phyloP scores from a whole-genome alignment of 2,797 vertebrate species.

The Calcarius lapponicus region DNA sequence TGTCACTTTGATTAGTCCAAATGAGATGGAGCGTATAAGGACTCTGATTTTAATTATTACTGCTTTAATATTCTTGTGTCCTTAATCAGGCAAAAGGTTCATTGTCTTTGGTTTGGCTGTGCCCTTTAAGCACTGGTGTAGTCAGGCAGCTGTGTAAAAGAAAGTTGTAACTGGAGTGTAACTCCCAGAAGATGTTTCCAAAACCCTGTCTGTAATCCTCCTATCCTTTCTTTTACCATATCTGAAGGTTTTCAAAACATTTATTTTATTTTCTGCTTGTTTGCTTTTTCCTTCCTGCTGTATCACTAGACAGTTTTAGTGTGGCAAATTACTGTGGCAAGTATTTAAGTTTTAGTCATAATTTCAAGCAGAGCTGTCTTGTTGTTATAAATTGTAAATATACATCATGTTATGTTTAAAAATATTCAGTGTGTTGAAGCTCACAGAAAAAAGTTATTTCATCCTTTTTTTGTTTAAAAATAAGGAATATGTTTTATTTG shows the following conservation, averaged over 20 bases:
- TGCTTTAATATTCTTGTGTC: neutral
- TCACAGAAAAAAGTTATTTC: neutral
- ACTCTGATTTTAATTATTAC: neutral
- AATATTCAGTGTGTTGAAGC: neutral
- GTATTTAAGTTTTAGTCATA: neutral
- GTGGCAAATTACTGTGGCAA: neutral
- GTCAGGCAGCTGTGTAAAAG: neutral
- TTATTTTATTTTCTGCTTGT: neutral
- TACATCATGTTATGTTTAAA: neutral
- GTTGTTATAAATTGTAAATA: neutral
- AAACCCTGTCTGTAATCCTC: neutral
- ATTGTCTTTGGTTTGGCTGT: neutral
- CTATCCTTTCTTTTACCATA: neutral
- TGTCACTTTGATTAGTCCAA: conserved; percentile 11
- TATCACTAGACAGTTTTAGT: neutral
- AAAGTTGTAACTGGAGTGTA: neutral
- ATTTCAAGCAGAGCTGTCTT: neutral
- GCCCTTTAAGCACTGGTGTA: neutral
- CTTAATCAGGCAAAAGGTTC: conserved; percentile 3
- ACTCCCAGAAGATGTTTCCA: neutral
- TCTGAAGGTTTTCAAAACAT: neutral
- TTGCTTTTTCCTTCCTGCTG: neutral
- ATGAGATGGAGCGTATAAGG: neutral
- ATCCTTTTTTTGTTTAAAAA: neutral
- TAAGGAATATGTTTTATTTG: neutral